A percentile compares a stretch with the other conserved stretches of the same genome.
These are phyloP conservation scores for Poeciliopsis prolifica DNA, from an alignment of 2,113 vertebrate species.

Conservation along the genomic window DNA sequence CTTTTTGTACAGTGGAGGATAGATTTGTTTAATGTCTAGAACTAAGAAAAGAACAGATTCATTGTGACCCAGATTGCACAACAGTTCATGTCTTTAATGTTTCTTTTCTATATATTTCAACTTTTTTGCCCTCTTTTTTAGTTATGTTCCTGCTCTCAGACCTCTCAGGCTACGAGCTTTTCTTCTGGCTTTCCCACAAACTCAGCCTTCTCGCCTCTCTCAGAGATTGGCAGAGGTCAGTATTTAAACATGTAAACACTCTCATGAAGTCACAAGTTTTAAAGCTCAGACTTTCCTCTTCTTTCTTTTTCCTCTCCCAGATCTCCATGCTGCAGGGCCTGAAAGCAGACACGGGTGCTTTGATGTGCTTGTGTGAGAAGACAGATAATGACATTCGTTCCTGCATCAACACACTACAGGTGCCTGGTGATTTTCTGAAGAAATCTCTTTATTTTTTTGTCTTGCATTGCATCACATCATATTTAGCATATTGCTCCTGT, in stretches of 20 bases:
- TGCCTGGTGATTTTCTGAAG: slow-evolving; percentile 47
- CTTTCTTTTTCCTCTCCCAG: slow-evolving; percentile 59
- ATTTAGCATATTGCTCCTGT: not conserved
- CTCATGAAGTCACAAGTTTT: not conserved
- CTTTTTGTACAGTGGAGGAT: not conserved
- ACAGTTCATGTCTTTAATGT: no score
- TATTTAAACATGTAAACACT: not conserved
- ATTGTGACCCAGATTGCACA: not conserved
- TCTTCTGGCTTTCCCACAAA: slow-evolving; percentile 87
- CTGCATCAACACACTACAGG: slow-evolving; percentile 96
- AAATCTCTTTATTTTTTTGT: not conserved
- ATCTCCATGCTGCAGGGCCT: slow-evolving; percentile 84
- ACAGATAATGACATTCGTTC: slow-evolving; percentile 92
- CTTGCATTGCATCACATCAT: not conserved
- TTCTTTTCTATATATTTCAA: not conserved
- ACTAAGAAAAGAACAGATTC: not conserved
- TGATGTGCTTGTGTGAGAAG: slow-evolving; percentile 91
- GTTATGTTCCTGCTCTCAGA: slow-evolving; percentile 88
- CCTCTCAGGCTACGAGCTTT: slow-evolving; percentile 91
- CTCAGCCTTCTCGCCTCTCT: slow-evolving; percentile 84
- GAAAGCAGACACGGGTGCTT: slow-evolving; percentile 80
- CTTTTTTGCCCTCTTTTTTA: slow-evolving; percentile 50
- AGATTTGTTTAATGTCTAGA: not conserved
- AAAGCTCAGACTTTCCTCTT: not conserved
- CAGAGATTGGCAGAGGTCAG: slow-evolving; percentile 92